A percentile compares a stretch with the other conserved stretches of the same genome.
phyloP scores from a whole-genome alignment of 2,113 vertebrate species.

The Phoenicopterus ruber region DNA sequence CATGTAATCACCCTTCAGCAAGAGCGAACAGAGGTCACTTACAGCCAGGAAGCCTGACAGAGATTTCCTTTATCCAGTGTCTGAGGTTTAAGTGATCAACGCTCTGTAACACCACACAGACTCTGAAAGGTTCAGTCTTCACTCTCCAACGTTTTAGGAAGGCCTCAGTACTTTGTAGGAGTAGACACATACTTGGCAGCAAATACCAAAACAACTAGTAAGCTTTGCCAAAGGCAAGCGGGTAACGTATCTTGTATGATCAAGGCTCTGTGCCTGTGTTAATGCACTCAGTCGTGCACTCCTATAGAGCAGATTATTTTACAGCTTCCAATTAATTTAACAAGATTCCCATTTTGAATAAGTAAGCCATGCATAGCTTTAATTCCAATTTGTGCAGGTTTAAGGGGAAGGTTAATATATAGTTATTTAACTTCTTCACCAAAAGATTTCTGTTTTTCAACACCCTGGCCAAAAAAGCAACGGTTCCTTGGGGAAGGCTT shows the following conservation, averaged over 20 bases:
- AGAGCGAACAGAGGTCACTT: not conserved
- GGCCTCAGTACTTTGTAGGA: not conserved
- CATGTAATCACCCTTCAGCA: not conserved
- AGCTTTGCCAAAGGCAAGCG: not conserved
- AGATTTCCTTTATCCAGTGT: not conserved
- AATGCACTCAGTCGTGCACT: not conserved
- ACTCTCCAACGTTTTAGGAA: not conserved
- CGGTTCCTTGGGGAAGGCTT: not conserved
- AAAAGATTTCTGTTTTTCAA: not conserved
- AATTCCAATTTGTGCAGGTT: not conserved
- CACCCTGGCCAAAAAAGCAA: not conserved
- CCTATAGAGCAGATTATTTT: not conserved
- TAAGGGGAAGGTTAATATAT: not conserved
- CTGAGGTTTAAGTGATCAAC: not conserved
- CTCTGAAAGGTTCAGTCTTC: conserved; percentile 3
- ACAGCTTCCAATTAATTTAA: not conserved
- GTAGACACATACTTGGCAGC: conserved; percentile 30
- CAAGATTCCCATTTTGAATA: not conserved
- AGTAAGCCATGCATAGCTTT: not conserved
- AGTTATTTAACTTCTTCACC: not conserved
- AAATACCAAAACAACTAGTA: not conserved
- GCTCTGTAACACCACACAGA: not conserved
- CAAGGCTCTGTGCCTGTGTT: not conserved
- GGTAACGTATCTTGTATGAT: not conserved
- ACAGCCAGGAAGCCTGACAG: not conserved